Conservation (phyloP, 1,140 invertebrate genomes). For the Bilobella aurantiaca region DNA sequence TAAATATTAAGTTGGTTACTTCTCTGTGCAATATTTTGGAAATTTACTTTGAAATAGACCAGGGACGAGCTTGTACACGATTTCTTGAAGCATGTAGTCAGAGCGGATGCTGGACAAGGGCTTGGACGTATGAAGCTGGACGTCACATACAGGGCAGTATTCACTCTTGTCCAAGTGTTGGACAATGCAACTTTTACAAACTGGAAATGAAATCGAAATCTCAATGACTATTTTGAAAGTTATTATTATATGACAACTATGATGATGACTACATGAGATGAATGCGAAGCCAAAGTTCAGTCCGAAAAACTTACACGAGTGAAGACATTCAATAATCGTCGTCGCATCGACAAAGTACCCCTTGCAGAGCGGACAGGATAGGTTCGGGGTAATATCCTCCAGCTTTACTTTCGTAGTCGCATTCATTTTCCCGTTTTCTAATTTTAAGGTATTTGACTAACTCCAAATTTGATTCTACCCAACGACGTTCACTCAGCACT, state of each 20-base stretch:
- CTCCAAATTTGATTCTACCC: no score
- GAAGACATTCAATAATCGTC: conserved; percentile 87
- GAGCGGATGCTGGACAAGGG: conserved; percentile 41
- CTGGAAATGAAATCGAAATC: conserved; percentile 40
- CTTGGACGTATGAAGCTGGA: conserved; percentile 48
- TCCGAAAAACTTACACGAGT: conserved; percentile 70
- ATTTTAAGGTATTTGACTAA: no score
- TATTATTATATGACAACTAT: no score
- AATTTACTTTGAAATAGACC: conserved; percentile 45
- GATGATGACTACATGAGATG: no score
- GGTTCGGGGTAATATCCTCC: conserved; percentile 57
- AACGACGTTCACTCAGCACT: no score
- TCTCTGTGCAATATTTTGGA: not conserved
- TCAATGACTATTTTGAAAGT: no score
- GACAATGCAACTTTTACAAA: conserved; percentile 51
- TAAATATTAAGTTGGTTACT: not conserved
- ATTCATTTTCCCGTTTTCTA: no score
- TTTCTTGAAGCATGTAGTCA: conserved; percentile 48
- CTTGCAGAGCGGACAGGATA: conserved; percentile 73
- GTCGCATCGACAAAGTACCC: conserved; percentile 93
- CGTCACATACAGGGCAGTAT: conserved; percentile 48
- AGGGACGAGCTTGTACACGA: conserved; percentile 52
- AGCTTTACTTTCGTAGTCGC: conserved; percentile 41
- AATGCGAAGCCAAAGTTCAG: no score
- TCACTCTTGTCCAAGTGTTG: conserved; percentile 47